Conservation (phyloP, 2,888 invertebrate genomes). For the Bruchidius siliquastri region DNA sequence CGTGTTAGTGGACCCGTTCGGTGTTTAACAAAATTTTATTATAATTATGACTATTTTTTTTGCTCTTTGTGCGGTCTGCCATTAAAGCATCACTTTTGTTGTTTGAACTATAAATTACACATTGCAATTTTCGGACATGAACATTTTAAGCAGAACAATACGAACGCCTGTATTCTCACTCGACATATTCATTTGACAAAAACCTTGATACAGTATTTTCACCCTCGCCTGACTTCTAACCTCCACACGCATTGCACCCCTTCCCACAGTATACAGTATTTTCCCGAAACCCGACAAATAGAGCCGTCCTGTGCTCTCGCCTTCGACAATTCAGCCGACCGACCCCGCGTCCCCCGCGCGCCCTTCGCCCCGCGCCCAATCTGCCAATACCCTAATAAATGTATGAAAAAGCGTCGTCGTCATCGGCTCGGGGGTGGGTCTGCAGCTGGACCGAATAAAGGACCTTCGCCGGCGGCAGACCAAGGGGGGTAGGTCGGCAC, state of each 20-base stretch:
- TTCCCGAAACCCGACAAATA: background rate
- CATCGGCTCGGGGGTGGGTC: conserved; percentile 44
- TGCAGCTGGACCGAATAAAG: conserved; percentile 49
- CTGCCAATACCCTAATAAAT: conserved; percentile 42
- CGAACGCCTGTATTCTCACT: too few relatives aligned
- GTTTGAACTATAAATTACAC: too few relatives aligned
- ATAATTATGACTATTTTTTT: too few relatives aligned
- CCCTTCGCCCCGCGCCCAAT: conserved; percentile 30
- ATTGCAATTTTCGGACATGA: too few relatives aligned
- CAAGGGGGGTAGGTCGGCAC: conserved; percentile 39
- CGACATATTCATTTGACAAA: background rate
- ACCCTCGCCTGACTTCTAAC: background rate
- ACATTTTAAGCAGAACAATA: too few relatives aligned
- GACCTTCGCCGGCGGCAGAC: conserved; percentile 42
- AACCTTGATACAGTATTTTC: background rate
- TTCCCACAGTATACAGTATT: background rate
- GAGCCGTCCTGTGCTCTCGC: background rate
- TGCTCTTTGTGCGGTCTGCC: too few relatives aligned
- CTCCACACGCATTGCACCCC: background rate
- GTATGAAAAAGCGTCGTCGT: conserved; percentile 40
- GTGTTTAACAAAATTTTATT: too few relatives aligned
- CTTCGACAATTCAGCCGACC: background rate
- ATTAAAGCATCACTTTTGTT: too few relatives aligned
- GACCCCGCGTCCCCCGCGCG: background rate
- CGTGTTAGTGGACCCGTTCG: too few relatives aligned